Conservation (phyloP, 2,888 invertebrate genomes). For the Lepidochrysops patricia region DNA sequence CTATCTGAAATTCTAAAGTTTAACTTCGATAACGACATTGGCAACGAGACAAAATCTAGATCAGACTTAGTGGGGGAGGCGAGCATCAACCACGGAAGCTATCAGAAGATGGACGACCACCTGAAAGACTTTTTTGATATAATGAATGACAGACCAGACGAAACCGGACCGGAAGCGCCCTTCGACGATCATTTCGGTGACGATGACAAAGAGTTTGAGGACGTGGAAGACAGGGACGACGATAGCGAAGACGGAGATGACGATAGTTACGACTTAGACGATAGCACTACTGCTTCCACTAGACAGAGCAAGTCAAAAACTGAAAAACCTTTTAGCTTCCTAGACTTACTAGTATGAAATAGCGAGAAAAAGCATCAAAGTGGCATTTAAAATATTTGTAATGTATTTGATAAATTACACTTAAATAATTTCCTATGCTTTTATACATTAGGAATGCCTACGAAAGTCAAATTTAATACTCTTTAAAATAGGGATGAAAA, state of each 20-base stretch:
- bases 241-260: conserved; percentile 34
- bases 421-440: not conserved
- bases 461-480: not conserved
- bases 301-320: conserved; percentile 32
- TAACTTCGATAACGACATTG: conserved; percentile 37
- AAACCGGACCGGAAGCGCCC: conserved; percentile 24
- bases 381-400: conserved; percentile 26
- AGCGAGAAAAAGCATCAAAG: conserved; percentile 12
- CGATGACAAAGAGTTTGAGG: conserved; percentile 26
- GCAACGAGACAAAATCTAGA: conserved; percentile 25
- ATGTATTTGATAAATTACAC: conserved; percentile 20
- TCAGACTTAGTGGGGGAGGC: conserved; percentile 36
- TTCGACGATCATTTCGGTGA: conserved; percentile 25
- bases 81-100: conserved; percentile 40
- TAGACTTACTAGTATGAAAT: conserved; percentile 62
- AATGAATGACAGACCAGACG: conserved; percentile 35
- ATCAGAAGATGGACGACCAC: conserved; percentile 44
- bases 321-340: conserved; percentile 46
- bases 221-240: conserved; percentile 27
- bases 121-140: conserved; percentile 51
- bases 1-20: conserved; percentile 50
- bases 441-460: not conserved
- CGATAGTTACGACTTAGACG: conserved; percentile 23
- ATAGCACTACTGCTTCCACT: conserved; percentile 27
- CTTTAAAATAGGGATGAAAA: not conserved